Evolutionary conservation across 2,888 invertebrate species (phyloP).

Genomic region (Xanthorhoe designata): DNA sequence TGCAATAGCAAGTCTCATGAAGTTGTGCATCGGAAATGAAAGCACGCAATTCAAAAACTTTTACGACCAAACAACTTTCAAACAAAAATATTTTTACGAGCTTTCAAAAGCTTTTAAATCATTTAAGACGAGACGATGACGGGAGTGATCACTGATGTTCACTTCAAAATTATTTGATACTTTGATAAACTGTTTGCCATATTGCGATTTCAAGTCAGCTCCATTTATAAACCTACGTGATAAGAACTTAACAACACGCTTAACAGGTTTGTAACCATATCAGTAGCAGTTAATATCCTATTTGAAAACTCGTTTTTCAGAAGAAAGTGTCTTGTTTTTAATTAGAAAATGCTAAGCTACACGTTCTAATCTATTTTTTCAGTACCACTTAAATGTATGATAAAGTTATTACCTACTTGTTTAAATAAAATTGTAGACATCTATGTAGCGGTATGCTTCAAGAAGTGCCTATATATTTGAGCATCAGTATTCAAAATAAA

Average conservation of each 20-base stretch:
- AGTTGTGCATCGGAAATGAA: conserved; percentile 34
- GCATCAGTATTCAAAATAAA: neutral
- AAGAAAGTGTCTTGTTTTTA: conserved; percentile 33
- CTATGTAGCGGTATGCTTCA: neutral
- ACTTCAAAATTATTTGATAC: too few relatives aligned
- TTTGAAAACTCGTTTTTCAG: conserved; percentile 35
- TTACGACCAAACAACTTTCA: conserved; percentile 7
- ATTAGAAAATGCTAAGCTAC: conserved; percentile 19
- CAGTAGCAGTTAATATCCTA: conserved; percentile 27
- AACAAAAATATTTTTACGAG: conserved; percentile 9
- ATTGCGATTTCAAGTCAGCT: conserved; percentile 1
- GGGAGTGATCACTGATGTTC: too few relatives aligned
- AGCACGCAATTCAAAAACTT: conserved; percentile 39
- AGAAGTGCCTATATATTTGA: neutral
- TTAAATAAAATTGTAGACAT: neutral
- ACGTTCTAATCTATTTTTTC: neutral
- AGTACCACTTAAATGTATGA: neutral
- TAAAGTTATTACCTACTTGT: too few relatives aligned
- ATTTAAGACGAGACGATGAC: neutral
- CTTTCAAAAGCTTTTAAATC: conserved; percentile 6
- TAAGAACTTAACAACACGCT: conserved; percentile 30
- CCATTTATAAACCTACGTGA: conserved; percentile 20
- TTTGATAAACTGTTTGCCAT: neutral
- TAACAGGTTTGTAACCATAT: conserved; percentile 36
- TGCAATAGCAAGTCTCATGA: conserved; percentile 31